Evolutionary conservation across 2,888 invertebrate species (phyloP).

Genomic region (Melanotus villosus): DNA sequence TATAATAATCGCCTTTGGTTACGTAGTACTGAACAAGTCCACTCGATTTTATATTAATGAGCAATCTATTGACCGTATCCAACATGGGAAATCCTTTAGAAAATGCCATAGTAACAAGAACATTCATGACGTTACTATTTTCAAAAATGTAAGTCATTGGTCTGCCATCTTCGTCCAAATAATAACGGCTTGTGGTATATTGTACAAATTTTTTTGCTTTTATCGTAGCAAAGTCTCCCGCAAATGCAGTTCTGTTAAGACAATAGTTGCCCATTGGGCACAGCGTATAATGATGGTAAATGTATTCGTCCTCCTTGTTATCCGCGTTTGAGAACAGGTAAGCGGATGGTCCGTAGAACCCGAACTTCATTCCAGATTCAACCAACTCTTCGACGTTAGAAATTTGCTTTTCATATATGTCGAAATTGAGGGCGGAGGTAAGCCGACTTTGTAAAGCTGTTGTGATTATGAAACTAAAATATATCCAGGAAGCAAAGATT

Average conservation of each 20-base stretch:
- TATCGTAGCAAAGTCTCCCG: conserved; percentile 27
- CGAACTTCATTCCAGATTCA: neutral
- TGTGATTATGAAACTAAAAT: neutral
- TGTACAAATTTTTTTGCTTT: conserved; percentile 17
- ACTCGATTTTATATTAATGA: conserved; percentile 1
- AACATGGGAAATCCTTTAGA: conserved; percentile 36
- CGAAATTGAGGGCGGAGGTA: conserved; percentile 5
- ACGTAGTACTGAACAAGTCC: conserved; percentile 7
- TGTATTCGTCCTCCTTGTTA: conserved; percentile 16
- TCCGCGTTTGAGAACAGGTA: neutral
- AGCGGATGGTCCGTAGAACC: neutral
- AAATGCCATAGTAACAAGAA: conserved; percentile 27
- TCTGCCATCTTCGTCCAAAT: conserved; percentile 9
- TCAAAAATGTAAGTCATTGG: conserved; percentile 27
- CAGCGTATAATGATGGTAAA: neutral
- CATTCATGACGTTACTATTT: neutral
- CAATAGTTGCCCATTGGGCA: conserved; percentile 7
- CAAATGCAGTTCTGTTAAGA: conserved; percentile 7
- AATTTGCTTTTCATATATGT: conserved; percentile 19
- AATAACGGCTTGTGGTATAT: neutral
- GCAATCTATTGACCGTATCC: conserved; percentile 25
- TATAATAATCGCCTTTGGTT: neutral
- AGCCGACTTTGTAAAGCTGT: conserved; percentile 3
- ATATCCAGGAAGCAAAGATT: neutral
- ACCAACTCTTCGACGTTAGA: conserved; percentile 1